phyloP scores from a whole-genome alignment of 2,797 vertebrate species.

The Mormyrops attenuatus region DNA sequence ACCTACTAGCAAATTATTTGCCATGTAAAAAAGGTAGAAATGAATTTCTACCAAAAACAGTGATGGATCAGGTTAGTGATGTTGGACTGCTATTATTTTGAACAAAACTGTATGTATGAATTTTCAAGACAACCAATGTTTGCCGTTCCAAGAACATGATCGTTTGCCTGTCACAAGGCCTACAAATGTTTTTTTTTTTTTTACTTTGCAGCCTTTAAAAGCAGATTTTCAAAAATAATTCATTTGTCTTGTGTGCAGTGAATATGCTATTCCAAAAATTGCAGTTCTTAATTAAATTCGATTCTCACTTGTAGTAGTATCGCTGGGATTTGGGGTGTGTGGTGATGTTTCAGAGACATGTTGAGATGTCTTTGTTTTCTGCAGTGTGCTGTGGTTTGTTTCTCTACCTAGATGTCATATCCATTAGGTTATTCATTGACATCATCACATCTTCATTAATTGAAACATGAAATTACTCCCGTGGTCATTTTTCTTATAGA shows the following conservation, averaged over 20 bases:
- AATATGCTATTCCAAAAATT: background rate
- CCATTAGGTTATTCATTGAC: background rate
- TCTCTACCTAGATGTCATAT: constrained; percentile 53
- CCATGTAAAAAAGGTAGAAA: no score
- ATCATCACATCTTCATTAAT: background rate
- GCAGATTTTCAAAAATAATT: background rate
- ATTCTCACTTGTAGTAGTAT: background rate
- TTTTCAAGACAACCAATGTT: background rate
- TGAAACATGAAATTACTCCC: background rate
- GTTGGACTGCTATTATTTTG: no score
- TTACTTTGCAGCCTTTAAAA: background rate
- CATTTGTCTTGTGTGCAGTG: background rate
- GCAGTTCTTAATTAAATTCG: constrained; percentile 12
- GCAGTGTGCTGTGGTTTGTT: constrained; percentile 51
- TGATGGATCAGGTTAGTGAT: no score
- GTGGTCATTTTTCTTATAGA: constrained; percentile 83
- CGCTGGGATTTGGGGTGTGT: constrained; percentile 47
- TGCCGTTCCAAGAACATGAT: background rate
- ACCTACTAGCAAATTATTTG: no score
- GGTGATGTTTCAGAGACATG: constrained; percentile 41
- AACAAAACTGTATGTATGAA: background rate
- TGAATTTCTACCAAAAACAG: no score
- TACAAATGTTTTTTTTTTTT: background rate
- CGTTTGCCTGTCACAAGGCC: background rate
- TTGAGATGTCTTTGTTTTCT: constrained; percentile 46